Evolutionary conservation across 1,140 invertebrate species (phyloP), one percentile per base, ranked within the genome.

Genomic region (Pogonomyrmex barbatus): DNA sequence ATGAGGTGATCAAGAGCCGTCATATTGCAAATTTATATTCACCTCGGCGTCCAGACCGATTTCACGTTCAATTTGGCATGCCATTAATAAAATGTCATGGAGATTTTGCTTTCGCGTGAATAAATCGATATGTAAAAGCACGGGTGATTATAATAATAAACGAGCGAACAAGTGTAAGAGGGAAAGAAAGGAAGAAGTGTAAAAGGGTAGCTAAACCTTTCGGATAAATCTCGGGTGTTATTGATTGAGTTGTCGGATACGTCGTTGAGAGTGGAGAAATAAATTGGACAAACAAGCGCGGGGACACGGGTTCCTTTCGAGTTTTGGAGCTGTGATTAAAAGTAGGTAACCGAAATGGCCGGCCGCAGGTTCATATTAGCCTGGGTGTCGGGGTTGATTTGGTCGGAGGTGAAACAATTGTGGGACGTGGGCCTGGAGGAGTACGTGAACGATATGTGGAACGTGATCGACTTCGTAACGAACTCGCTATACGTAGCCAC

Each of bases 361-460:
- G 65, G 24, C 78, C 39, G 63, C 65, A 94, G 94, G 94, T 94
- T 95, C 68, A 94, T 95, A 65, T 76, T 94, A 54, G 93, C 94
- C 0, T 95, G 94, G 94, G 94, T 94, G 91, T 86, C 94, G 97
- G 99, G 99, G 62, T 95, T 99, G 87, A 99, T 99, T 92, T 99
- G 99, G 99, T 99, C 98, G 88, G 99, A 99, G 95, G 98, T 99
- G 88, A 99, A 99, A 94, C 99, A 99, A 93, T 95, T 99, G 39
- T 99, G 99, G 99, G 98, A 99, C 94, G 98, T 99, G 86, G 99
- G 99, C 0, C 95, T 99, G 36, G 97, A 98, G 91, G 98, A 99
- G 93, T 99, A 99, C 94, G 97, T 98, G 52, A 97, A 98, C 90
- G 99, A 99, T 95, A 99, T 99, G 98, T 99, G 99, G 99, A 99